Percentiles rank a stretch among this genome's conserved stretches.
Conservation (phyloP, 2,888 invertebrate species). For the Drosophila borborema region DNA sequence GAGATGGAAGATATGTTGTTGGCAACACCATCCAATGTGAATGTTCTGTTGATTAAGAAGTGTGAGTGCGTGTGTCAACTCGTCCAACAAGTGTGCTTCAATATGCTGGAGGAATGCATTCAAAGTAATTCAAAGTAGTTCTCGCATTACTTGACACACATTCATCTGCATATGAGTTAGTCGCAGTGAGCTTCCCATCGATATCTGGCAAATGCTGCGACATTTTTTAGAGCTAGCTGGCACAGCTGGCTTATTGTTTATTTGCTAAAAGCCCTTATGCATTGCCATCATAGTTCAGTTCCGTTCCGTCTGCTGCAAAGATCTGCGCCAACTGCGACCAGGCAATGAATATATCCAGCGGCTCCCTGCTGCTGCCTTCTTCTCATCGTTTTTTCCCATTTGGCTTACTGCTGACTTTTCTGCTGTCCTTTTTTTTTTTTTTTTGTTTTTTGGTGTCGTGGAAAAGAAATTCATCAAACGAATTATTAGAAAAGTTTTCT, state of each 20-base stretch:
- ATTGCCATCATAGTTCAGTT: constrained; percentile 1
- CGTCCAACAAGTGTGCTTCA: background rate
- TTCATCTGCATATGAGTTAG: constrained; percentile 1
- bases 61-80: background rate
- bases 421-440: background rate
- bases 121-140: background rate
- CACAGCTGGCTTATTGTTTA: constrained; percentile 10
- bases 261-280: constrained; percentile 3
- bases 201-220: background rate
- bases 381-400: background rate
- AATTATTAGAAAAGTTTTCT: constrained; percentile 76
- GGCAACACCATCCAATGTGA: background rate
- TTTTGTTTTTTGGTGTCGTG: background rate
- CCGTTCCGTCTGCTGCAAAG: background rate
- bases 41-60: background rate
- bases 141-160: constrained; percentile 1
- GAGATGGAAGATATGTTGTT: background rate
- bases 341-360: constrained; percentile 12
- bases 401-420: constrained; percentile 5
- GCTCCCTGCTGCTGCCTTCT: background rate
- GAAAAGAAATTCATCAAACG: constrained; percentile 62
- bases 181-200: background rate
- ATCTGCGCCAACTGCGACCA: constrained; percentile 8
- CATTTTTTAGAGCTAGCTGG: background rate
- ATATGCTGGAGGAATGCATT: background rate